Evolutionary conservation across 1,140 invertebrate species (phyloP), one percentile per base, ranked within the genome.

Genomic region (Brevipalpus yothersi): DNA sequence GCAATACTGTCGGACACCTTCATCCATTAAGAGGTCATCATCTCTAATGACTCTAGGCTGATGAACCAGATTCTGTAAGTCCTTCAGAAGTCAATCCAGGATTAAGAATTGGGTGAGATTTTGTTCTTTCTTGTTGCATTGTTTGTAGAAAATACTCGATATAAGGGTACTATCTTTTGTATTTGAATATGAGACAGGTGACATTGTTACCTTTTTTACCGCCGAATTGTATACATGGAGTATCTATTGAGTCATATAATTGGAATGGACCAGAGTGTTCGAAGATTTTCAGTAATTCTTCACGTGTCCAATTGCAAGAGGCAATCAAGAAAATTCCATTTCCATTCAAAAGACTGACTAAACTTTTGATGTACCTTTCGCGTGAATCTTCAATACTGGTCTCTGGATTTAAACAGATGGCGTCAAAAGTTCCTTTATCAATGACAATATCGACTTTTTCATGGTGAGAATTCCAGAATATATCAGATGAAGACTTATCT

Each of bases 291-390:
- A 78, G 61, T 31, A 95, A 68, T 71, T 95, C 88, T 1, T 80
- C 75, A 66, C 83, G 79, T 0, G 89, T 93, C 86, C 89, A 94
- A 69, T 94, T 94, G 71, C 90, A 95, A 0, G 89, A 92, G 1
- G 88, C 88, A 59, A 96, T 80, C 8, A 91, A 73, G 61, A 93
- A 83, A 42, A 81, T 68, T 40, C 82, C 82, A 59, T 76, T 66
- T 1, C 73, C 65, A n/a, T 67, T 65, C 23, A 87, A 67, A 58
- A 84, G 72, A 10, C 74, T 69, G 1, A 68, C 58, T 0, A 89
- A 72, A 66, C 80, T 83, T 15, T 76, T 63, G 1, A 83, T 76
- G 66, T 93, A 94, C 21, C 72, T 77, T 42, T 70, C 51, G 58
- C 83, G 72, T 62, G 80, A 79, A 41, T 72, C 67, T 54, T 75